Evolutionary conservation across 2,113 vertebrate species (phyloP).

Genomic region (Myanophis thanlyinensis): DNA sequence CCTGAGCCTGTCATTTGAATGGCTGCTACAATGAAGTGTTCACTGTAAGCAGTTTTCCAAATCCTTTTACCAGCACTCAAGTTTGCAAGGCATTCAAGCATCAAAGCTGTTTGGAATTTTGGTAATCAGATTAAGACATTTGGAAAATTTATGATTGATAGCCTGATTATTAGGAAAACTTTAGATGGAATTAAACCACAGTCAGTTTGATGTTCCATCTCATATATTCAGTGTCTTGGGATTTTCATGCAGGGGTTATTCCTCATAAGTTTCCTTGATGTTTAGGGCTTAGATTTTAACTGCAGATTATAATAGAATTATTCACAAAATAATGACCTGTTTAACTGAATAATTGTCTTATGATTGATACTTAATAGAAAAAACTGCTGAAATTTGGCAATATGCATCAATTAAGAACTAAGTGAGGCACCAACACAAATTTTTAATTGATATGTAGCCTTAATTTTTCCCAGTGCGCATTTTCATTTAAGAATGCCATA

Average conservation of each 20-base stretch:
- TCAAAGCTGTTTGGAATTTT: not conserved
- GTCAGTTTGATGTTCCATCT: not conserved
- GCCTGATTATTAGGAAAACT: not conserved
- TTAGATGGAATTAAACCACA: not conserved
- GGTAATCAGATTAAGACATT: not conserved
- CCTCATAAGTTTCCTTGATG: not conserved
- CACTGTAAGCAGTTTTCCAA: not conserved
- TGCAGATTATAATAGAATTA: not conserved
- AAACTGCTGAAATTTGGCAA: not conserved
- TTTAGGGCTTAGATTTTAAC: not conserved
- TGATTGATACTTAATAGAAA: not conserved
- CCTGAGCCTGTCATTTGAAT: not conserved
- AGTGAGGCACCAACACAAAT: not conserved
- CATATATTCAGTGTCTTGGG: not conserved
- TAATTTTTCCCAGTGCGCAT: not conserved
- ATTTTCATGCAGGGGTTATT: not conserved
- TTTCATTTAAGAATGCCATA: conserved; percentile 2
- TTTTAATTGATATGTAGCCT: not conserved
- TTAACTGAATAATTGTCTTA: not conserved
- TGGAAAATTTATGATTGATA: not conserved
- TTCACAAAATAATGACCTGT: not conserved
- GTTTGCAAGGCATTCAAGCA: not conserved
- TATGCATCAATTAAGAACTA: conserved; percentile 1
- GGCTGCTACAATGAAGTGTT: not conserved
- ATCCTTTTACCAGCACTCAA: not conserved